phyloP scores from a whole-genome alignment of 2,113 vertebrate genomes.

The Catharus bicknelli region DNA sequence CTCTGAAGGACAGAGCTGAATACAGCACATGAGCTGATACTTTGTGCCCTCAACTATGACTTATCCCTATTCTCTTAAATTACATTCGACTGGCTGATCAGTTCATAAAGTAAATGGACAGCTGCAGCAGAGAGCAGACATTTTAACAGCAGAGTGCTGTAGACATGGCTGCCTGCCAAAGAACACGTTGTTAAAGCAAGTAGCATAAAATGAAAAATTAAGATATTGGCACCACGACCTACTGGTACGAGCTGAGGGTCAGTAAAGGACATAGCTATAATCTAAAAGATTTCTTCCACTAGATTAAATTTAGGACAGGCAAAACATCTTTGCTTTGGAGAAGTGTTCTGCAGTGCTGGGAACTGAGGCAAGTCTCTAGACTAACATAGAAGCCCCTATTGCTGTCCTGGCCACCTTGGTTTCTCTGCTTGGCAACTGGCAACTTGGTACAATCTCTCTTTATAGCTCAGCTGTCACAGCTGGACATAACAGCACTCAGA shows the following conservation, averaged over 20 bases:
- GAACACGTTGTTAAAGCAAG: constrained; percentile 58
- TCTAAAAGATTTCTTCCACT: constrained; percentile 55
- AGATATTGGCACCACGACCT: constrained; percentile 39
- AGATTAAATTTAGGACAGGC: constrained; percentile 57
- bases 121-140: constrained; percentile 44
- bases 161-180: constrained; percentile 55
- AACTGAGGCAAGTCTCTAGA: not conserved
- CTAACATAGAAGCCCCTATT: not conserved
- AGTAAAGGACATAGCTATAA: constrained; percentile 37
- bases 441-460: not conserved
- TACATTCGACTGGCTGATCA: not conserved
- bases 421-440: not conserved
- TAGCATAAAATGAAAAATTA: constrained; percentile 58
- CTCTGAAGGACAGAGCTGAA: constrained; percentile 23
- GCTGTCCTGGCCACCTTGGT: not conserved
- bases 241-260: constrained; percentile 41
- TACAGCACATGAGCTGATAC: not conserved
- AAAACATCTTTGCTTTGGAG: constrained; percentile 27
- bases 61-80: constrained; percentile 35
- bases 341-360: constrained; percentile 12
- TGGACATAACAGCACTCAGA: not conserved
- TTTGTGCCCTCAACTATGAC: constrained; percentile 22
- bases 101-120: constrained; percentile 57
- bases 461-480: not conserved
- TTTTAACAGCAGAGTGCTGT: constrained; percentile 28